Evolutionary conservation across 2,113 vertebrate species (phyloP), one percentile per base, ranked within the genome.

Genomic region (Pardalotus punctatus): DNA sequence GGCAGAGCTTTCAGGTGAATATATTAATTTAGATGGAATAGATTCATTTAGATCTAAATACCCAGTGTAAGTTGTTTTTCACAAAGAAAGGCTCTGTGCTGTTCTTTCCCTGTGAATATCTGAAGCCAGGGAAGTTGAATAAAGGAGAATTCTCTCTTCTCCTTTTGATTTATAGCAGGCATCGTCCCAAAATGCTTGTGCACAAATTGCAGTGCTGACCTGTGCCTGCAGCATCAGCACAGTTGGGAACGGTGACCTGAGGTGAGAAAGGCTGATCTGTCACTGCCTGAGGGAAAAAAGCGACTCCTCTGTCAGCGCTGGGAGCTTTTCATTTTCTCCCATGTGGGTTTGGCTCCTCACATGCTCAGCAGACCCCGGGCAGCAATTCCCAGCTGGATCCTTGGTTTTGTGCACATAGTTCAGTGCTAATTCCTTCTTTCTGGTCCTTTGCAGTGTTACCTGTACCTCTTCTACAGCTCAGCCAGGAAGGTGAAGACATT

Each of bases 381-480:
- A 67, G 35, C 38, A 25, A 0, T 51, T 85, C 45, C 64, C 57
- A 80, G 24, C 40, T 57, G 29, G 22, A 45, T 62, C 11, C 16
- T 24, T 15, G 38, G 6, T 24, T 74, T 0, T 71, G 2, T 29
- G 22, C 40, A 4, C 14, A 2, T 1, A 14, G 27, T 6, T 67
- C 40, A 29, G 28, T 22, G 14, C 71, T 92, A 17, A 94, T 10
- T 0, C 43, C 35, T 9, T 71, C 14, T 77, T 54, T 88, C 24
- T 77, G 67, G 5, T 97, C 61, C 80, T 90, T 97, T 95, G 7
- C 96, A 99, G 99, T 99, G 99, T 96, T 98, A 99, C 81, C 92
- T 99, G 91, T 99, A 99, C 97, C 98, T 99, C 94, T 99, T 99
- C 98, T 98, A 99, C 94, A 98, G 98, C 23, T 98, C 98, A 1